Percentiles rank a stretch among this genome's conserved stretches.
Conservation (phyloP, 2,797 vertebrate genomes). For the Sus cebifrons region DNA sequence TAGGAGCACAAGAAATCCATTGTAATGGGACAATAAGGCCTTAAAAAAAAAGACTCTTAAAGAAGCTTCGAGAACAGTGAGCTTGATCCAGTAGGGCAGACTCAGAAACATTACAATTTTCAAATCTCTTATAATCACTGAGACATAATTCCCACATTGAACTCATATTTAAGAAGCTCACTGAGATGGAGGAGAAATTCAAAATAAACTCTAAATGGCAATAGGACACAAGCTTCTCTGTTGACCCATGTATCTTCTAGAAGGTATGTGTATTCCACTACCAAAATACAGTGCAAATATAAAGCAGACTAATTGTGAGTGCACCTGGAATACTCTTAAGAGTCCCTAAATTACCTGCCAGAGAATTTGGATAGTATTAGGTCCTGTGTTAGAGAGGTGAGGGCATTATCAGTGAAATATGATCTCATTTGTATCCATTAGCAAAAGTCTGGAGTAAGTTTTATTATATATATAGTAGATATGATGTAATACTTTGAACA, state of each 20-base stretch:
- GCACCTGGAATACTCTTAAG: not conserved
- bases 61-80: not conserved
- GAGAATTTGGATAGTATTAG: not conserved
- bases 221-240: not conserved
- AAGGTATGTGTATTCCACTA: not conserved
- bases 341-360: not conserved
- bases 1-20: not conserved
- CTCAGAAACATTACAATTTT: constrained; percentile 35
- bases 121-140: not conserved
- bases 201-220: constrained; percentile 43
- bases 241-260: not conserved
- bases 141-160: not conserved
- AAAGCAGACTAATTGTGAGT: not conserved
- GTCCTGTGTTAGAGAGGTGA: not conserved
- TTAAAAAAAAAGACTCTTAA: not conserved
- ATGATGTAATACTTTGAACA: constrained; percentile 26
- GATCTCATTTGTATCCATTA: not conserved
- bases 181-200: not conserved
- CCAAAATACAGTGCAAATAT: constrained; percentile 16
- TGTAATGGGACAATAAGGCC: not conserved
- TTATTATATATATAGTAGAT: not conserved
- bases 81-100: not conserved
- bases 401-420: not conserved
- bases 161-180: not conserved
- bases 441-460: constrained; percentile 11